These are phyloP conservation scores for Heliangelus exortis DNA, from an alignment of 2,797 vertebrate species.

Conservation along the genomic window DNA sequence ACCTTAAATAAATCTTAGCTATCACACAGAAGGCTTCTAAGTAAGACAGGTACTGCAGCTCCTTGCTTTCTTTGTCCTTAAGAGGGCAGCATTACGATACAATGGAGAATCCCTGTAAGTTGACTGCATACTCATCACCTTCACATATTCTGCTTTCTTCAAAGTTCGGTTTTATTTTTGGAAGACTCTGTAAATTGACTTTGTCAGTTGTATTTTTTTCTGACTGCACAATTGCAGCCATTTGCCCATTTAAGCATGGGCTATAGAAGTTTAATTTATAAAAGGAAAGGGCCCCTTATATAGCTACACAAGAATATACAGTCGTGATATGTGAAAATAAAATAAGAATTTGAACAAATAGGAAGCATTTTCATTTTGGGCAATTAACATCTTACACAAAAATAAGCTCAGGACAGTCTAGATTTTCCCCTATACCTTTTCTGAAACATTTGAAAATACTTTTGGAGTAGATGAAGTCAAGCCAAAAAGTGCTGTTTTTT, in stretches of 20 bases:
- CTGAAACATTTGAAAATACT: neutral
- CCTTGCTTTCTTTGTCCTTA: conserved; percentile 7
- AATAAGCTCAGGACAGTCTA: neutral
- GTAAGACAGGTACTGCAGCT: neutral
- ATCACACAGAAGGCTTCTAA: neutral
- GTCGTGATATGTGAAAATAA: neutral
- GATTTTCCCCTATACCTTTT: neutral
- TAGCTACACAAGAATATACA: rapidly evolving
- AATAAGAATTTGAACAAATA: neutral
- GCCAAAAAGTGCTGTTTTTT: neutral
- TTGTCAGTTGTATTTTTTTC: neutral
- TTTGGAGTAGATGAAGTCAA: neutral
- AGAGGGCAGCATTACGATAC: conserved; percentile 72
- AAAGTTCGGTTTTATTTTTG: neutral
- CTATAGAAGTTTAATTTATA: neutral
- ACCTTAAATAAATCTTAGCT: neutral
- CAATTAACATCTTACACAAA: neutral
- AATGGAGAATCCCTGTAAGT: neutral
- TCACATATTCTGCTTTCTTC: neutral
- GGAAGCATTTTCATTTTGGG: neutral
- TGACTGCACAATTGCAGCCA: rapidly evolving
- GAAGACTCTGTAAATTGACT: neutral
- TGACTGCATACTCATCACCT: neutral
- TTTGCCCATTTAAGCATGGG: neutral
- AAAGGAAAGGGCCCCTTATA: rapidly evolving